Evolutionary conservation across 2,888 invertebrate species (phyloP), one percentile per base, ranked within the genome.

Genomic region (Dexiosoma caninum): DNA sequence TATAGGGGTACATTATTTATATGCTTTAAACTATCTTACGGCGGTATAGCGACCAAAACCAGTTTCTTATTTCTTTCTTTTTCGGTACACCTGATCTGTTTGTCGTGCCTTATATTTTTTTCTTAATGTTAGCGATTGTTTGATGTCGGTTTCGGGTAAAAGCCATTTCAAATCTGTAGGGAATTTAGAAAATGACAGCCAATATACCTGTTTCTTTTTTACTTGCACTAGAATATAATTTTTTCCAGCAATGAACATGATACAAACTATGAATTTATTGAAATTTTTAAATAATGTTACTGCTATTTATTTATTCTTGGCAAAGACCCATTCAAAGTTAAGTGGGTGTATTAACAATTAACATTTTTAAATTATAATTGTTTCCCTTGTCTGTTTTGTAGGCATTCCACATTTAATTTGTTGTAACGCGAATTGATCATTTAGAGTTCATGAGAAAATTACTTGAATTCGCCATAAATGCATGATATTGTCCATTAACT

Each of bases 101-200:
- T 78, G 72, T 79, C 77, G 74, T 77, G 76, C 77, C 77, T 69
- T 32, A 67, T 55, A 42, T 62, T 40, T 59, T n/a, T 42, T 53
- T 51, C 32, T 16, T 55, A 23, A 9, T 51, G 46, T 62, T 70
- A 77, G 77, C 81, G 64, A 49, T 77, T 69, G 37, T 77, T 81
- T 77, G 72, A 77, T 81, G 69, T 67, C 81, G 81, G 81, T 81
- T 74, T 81, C 42, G 37, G 35, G 57, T 64, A 77, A 81, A 81
- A 77, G 77, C 64, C 69, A 53, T 81, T 77, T 81, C 53, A 81
- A 72, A 72, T 77, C 81, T 59, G 57, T 67, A 59, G 81, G 64
- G 81, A 81, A 77, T 81, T 81, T 72, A 37, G 62, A 69, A 81
- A 81, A 77, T 81, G 81, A 81, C 81, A 81, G 72, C 64, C 72